phyloP scores from a whole-genome alignment of 2,888 invertebrate species.

The Drepana falcataria region DNA sequence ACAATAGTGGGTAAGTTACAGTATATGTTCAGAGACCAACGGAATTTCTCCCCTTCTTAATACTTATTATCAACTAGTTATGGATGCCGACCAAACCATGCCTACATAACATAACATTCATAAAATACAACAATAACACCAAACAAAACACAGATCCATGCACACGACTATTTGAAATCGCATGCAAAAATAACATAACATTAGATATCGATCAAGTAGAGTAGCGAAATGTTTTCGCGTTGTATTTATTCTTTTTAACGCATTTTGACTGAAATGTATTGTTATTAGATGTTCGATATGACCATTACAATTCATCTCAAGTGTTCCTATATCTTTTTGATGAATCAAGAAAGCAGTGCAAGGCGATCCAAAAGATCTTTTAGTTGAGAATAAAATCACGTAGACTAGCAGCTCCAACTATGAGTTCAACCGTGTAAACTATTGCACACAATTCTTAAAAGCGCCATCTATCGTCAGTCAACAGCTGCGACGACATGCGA shows the following conservation, averaged over 20 bases:
- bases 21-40: too few species aligned
- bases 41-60: too few species aligned
- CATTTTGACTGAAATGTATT: not conserved
- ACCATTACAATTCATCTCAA: not conserved
- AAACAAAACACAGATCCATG: slow-evolving; percentile 3
- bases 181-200: not conserved
- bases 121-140: not conserved
- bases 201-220: too few species aligned
- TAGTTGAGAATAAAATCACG: slow-evolving; percentile 3
- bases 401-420: slow-evolving; percentile 4
- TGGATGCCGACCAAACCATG: slow-evolving; percentile 9
- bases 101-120: slow-evolving; percentile 1
- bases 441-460: slow-evolving; percentile 49
- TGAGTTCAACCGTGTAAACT: slow-evolving; percentile 33
- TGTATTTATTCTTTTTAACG: not conserved
- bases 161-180: slow-evolving; percentile 7
- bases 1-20: too few species aligned
- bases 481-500: slow-evolving; percentile 54
- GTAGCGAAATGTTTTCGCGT: too few species aligned
- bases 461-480: slow-evolving; percentile 61
- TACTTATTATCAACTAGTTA: not conserved
- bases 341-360: slow-evolving; percentile 26
- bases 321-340: slow-evolving; percentile 1
- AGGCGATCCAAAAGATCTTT: slow-evolving; percentile 13
- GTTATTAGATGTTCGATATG: too few species aligned